These are phyloP conservation scores for Megaptera novaeangliae DNA, from an alignment of 2,113 vertebrate species.

Conservation along the genomic window DNA sequence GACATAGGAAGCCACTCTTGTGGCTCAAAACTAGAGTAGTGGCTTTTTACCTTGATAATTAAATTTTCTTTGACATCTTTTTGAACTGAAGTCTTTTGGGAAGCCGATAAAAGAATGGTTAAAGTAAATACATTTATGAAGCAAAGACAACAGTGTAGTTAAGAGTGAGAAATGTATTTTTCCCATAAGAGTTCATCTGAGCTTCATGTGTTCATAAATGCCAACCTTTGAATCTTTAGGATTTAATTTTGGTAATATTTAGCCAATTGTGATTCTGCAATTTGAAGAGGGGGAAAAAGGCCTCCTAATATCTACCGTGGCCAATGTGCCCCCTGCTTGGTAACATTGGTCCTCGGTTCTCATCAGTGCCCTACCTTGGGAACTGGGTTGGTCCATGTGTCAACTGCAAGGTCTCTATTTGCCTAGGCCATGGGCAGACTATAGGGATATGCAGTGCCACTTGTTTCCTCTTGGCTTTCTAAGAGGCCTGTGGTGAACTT, in stretches of 20 bases:
- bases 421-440: background rate
- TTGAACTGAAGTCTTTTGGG: background rate
- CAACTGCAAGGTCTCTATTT: background rate
- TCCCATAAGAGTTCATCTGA: background rate
- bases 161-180: background rate
- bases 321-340: background rate
- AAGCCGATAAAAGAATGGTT: background rate
- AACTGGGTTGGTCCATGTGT: background rate
- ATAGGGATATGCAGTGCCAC: background rate
- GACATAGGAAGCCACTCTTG: background rate
- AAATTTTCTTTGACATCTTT: background rate
- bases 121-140: background rate
- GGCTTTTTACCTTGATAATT: background rate
- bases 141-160: background rate
- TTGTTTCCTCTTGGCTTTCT: background rate
- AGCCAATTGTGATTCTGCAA: background rate
- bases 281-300: background rate
- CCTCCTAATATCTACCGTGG: background rate
- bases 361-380: background rate
- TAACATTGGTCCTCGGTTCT: background rate
- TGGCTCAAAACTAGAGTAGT: background rate
- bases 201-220: background rate
- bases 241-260: constrained; percentile 33
- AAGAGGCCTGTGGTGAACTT: background rate
- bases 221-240: background rate